Conservation (phyloP, 2,113 vertebrate genomes). For the Ciconia stormi region DNA sequence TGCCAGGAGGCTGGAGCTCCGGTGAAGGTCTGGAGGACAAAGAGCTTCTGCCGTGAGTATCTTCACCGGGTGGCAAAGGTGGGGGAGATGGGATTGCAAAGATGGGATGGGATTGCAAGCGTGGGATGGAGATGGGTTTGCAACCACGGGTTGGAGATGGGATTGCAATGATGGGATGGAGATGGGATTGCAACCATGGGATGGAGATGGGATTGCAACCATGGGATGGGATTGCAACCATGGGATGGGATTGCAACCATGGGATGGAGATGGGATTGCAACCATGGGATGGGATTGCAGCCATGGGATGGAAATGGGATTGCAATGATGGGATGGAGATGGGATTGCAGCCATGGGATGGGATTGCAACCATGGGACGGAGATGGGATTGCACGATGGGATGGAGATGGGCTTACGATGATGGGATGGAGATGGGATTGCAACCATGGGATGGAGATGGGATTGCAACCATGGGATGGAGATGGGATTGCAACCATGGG, state of each 20-base stretch:
- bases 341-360: not conserved
- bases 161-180: not conserved
- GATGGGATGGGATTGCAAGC: not conserved
- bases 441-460: too few relatives aligned
- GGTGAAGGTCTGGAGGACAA: conserved; percentile 74
- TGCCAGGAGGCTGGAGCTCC: conserved; percentile 72
- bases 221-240: too few relatives aligned
- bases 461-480: too few relatives aligned
- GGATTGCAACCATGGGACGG: not conserved
- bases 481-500: too few relatives aligned
- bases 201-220: too few relatives aligned
- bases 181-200: too few relatives aligned
- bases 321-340: not conserved
- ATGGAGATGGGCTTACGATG: too few relatives aligned
- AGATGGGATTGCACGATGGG: not conserved
- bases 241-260: not conserved
- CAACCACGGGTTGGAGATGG: too few relatives aligned
- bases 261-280: not conserved
- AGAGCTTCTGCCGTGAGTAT: conserved; percentile 78
- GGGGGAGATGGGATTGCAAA: not conserved
- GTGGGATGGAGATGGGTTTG: not conserved
- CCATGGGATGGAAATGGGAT: too few relatives aligned
- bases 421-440: not conserved
- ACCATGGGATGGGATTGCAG: not conserved
- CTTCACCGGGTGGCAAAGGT: too few relatives aligned